Base-by-base conservation (phyloP, 2,797 vertebrate species). In the Rhodeus uyekii region DNA sequence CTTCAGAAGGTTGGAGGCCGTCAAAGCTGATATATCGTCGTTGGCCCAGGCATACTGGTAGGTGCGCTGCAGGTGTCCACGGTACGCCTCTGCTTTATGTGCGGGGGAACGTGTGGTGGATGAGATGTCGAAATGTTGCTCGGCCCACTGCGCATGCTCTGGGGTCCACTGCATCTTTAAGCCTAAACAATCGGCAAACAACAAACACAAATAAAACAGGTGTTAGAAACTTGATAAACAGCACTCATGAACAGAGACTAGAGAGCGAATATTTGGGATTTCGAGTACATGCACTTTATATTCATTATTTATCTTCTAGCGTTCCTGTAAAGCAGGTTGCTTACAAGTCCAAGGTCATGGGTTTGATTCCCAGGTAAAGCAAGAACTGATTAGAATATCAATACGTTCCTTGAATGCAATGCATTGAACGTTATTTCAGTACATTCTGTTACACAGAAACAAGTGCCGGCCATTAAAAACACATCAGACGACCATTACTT, bases 151-250 rank as follows among this genome's bases (percentile, higher is more conserved):
- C 89, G 97, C 97, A 95, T 99, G 98, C 95, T 99, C 98, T 24
- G 97, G 98, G 95, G 97, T 99, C 98, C 98, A 99, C 98, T 99
- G 98, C 98, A 99, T 99, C 96, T 99, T 99, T 96, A 99, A 95
- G 96, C 98, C 98, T 99, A 88, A 90, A 84, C 29, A 81, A 69
- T 75, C 13, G 29, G 38, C 53, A 82, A 78, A 71, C 18, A 72
- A 72, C 48, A 85, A 81, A 88, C 68, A 85, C 58, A 89, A 80
- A 88, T 82, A 92, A n/a, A 76, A 91, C 83, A 88, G n/a, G 86
- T 78, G 80, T 91, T 71, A 92, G 83, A 85, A 88, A 82, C 73
- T 13, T 76, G 82, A 86, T 83, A 74, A 87, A 77, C 65, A 65
- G 64, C 32, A 38, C 36, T 73, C 29, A 55, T 63, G 8, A 42